Conservation (phyloP, 2,113 vertebrate species). For the Hemiscyllium ocellatum region DNA sequence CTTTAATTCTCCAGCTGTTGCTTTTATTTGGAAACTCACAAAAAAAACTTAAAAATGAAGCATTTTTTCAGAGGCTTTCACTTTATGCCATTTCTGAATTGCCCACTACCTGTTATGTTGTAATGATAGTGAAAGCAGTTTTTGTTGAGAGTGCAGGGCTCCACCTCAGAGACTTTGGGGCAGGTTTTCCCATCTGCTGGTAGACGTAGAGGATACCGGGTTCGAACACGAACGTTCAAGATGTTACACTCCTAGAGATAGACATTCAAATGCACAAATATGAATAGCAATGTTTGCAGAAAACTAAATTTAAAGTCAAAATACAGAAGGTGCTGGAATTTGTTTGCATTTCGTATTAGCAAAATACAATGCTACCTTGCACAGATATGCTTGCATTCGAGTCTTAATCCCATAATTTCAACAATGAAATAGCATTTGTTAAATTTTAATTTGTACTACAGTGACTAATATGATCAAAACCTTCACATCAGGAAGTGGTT, state of each 20-base stretch:
- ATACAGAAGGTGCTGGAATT: background rate
- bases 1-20: background rate
- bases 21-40: background rate
- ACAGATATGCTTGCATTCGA: background rate
- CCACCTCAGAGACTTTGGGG: slow-evolving; percentile 69
- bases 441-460: background rate
- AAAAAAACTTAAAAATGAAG: background rate
- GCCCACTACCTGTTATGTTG: slow-evolving; percentile 72
- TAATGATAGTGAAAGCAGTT: slow-evolving; percentile 86
- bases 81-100: background rate
- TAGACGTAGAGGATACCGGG: slow-evolving; percentile 69
- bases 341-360: background rate
- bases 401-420: background rate
- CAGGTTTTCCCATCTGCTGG: slow-evolving; percentile 59
- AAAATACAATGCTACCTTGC: background rate
- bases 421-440: background rate
- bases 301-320: background rate
- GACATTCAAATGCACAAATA: slow-evolving; percentile 32
- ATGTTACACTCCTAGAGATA: slow-evolving; percentile 68
- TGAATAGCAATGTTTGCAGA: background rate
- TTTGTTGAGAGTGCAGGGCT: slow-evolving; percentile 75
- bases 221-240: slow-evolving; percentile 62
- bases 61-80: background rate
- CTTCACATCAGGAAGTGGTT: background rate
- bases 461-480: background rate